Base-by-base conservation (phyloP, 2,113 vertebrate species). In the Myotis yumanensis region DNA sequence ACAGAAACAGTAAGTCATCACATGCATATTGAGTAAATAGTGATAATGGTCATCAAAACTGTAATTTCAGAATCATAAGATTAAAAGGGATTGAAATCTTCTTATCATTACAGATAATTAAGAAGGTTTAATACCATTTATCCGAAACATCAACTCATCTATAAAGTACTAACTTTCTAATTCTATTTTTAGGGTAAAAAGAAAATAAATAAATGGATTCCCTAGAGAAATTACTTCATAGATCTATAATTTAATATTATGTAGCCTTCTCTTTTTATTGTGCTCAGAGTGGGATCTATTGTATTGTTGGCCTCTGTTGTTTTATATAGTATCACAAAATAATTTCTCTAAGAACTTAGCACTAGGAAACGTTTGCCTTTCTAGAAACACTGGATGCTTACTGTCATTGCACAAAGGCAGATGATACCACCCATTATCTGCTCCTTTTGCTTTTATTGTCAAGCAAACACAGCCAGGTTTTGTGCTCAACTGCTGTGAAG, bases 271-370 rank as follows among this genome's bases (percentile, higher is more conserved):
- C 11, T 89, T 89, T 91, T 89, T 30, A 72, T 76, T 90, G 20
- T 79, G 18, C 17, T 62, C 59, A 62, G 59, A 62, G 25, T 28
- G 23, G 62, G 40, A 81, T 59, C 40, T 71, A 86, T 46, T 46
- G n/a, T 66, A 51, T 87, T 91, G 12, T 85, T 14, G 48, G n/a
- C 23, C 64, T 79, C 57, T 62, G 25, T 92, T 62, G 25, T 92
- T 90, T 87, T 51, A 75, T 37, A 91, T 81, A 94, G 30, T 71
- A 89, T 59, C 28, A 88, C 35, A 79, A 89, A 90, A 92, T 76
- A 94, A 69, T 59, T 94, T 89, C 69, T 66, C 23, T 73, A 92
- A 72, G 62, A 93, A 62, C 62, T 92, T 46, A 82, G 73, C 43
- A 83, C 15, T 81, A 85, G 43, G 18, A 86, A 94, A 79, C 37